A percentile compares a stretch with the other conserved stretches of the same genome.
Conservation (phyloP, 2,888 invertebrate species). For the Exephanes ischioxanthus region DNA sequence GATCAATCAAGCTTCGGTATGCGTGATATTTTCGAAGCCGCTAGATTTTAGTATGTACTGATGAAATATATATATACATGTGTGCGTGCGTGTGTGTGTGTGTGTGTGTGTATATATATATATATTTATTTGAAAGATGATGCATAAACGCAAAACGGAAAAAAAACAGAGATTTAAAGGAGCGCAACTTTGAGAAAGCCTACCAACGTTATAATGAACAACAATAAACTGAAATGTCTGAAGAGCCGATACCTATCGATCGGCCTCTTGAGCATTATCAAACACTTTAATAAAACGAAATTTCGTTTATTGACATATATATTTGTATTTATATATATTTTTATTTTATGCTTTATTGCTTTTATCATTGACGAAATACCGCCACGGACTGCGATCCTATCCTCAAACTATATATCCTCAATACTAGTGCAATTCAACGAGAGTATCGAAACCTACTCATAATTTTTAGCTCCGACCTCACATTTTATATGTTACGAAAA, state of each 20-base stretch:
- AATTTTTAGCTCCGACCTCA: neutral
- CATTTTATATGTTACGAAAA: neutral
- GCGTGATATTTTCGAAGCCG: conserved; percentile 77
- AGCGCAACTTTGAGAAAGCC: conserved; percentile 65
- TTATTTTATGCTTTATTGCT: conserved; percentile 6
- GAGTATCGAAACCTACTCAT: neutral
- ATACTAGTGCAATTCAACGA: conserved; percentile 21
- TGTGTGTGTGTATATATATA: conserved; percentile 58
- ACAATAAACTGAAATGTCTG: conserved; percentile 77
- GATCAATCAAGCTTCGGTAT: conserved; percentile 78
- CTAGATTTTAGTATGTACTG: conserved; percentile 68
- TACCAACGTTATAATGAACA: conserved; percentile 73
- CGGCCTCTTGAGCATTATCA: conserved; percentile 69
- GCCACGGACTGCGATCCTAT: conserved; percentile 10
- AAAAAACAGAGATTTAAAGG: conserved; percentile 54
- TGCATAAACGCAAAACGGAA: conserved; percentile 65
- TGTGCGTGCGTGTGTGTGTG: conserved; percentile 56
- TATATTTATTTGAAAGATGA: conserved; percentile 60
- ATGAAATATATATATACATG: conserved; percentile 66
- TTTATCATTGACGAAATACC: neutral
- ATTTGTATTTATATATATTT: neutral
- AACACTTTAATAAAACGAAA: conserved; percentile 60
- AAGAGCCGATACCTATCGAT: conserved; percentile 67
- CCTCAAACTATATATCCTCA: neutral
- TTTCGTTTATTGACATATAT: conserved; percentile 66